These are phyloP conservation scores for Cephalopholis sonnerati DNA, from an alignment of 2,113 vertebrate species.

Conservation along the genomic window DNA sequence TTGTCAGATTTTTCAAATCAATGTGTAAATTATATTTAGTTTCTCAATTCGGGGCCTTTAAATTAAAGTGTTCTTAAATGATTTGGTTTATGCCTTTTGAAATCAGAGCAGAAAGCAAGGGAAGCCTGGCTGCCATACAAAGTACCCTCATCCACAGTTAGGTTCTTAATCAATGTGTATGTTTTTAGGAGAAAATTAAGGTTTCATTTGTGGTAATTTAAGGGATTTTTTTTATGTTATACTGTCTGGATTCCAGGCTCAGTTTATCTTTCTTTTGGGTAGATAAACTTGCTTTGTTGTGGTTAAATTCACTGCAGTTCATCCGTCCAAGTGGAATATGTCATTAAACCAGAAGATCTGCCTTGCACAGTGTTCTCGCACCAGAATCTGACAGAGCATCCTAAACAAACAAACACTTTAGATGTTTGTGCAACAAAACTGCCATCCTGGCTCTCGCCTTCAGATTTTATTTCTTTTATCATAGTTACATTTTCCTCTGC, in stretches of 20 bases:
- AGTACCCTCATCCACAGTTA: neutral
- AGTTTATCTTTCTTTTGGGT: neutral
- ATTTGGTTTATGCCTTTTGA: neutral
- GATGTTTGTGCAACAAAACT: conserved; percentile 17
- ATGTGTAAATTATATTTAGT: neutral
- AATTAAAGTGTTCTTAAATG: neutral
- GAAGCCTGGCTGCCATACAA: neutral
- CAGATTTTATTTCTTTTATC: conserved; percentile 42
- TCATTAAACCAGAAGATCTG: neutral
- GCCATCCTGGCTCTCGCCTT: conserved; percentile 8
- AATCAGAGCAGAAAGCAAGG: neutral
- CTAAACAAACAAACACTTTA: conserved; percentile 40
- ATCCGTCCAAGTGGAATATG: neutral
- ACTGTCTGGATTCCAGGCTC: neutral
- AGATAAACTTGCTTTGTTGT: neutral
- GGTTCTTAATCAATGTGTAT: neutral
- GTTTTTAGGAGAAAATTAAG: neutral
- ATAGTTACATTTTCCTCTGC: conserved; percentile 11
- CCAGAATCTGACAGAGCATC: conserved; percentile 6
- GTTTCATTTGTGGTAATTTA: neutral
- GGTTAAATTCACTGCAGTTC: conserved; percentile 4
- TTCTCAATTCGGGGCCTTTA: neutral
- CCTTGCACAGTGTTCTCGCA: neutral
- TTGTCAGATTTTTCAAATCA: too few species aligned
- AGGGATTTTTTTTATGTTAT: neutral